Base-by-base conservation (phyloP, 2,113 vertebrate species). In the Petroica traversi region DNA sequence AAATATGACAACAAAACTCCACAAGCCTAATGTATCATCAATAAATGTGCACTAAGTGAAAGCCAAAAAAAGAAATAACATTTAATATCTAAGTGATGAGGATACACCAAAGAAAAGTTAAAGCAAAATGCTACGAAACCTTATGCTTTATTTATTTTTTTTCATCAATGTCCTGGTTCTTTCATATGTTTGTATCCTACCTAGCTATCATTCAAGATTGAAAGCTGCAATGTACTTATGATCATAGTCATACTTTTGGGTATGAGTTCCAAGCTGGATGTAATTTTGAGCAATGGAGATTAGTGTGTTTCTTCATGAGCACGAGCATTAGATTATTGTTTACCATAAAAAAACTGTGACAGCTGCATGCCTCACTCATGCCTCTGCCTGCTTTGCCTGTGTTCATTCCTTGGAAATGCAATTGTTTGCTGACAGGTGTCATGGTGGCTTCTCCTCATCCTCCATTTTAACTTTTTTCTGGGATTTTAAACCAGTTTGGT, bases 11-110 rank as follows among this genome's bases (percentile, higher is more conserved):
- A 3, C 11, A 11, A 49, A 11, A 18, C 5, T 19, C 12, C 15
- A 28, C 9, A 46, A 73, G 12, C 11, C 9, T 59, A 28, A 31
- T 25, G 38, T 43, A 31, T 49, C 14, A 52, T 69, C 12, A 57
- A 4, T 25, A 80, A 26, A 6, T 7, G 12, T 18, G 55, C 6
- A 45, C 4, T 45, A n/a, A n/a, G 3, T 2, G 1, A 68, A 91
- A 89, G 29, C 1, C 0, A 36, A 51, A 48, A 66, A 33, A 24
- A 4, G 0, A 36, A n/a, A 11, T 1, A 29, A 1, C 5, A 34
- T 49, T 67, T 72, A 38, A 8, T 38, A 17, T 7, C 7, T 38
- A 84, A 49, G 12, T 26, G 13, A 54, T 51, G 2, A 57, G 57
- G 31, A 41, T 33, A 20, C 46, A 51, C 4, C 4, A 66, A 67